These are phyloP conservation scores for Zaprionus ornatus DNA, from an alignment of 1,140 invertebrate genomes.

Conservation along the genomic window DNA sequence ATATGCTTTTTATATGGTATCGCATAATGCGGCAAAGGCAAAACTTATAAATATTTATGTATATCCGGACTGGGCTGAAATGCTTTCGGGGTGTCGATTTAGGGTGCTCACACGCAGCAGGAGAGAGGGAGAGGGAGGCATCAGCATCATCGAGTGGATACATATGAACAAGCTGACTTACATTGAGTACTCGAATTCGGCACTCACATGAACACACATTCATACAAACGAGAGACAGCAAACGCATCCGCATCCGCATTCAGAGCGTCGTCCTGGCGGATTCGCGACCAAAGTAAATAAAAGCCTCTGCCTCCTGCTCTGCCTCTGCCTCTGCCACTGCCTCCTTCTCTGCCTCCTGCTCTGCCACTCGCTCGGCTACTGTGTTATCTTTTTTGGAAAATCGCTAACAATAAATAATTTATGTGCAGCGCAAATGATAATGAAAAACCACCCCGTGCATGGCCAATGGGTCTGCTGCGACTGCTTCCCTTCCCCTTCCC, in stretches of 20 bases:
- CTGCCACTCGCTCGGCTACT: slow-evolving; percentile 24
- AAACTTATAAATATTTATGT: slow-evolving; percentile 79
- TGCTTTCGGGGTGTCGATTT: slow-evolving; percentile 51
- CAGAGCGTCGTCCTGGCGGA: slow-evolving; percentile 32
- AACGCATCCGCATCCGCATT: slow-evolving; percentile 1
- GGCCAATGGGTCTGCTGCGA: slow-evolving; percentile 55
- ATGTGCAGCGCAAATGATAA: slow-evolving; percentile 79
- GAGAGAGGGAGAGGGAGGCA: not conserved
- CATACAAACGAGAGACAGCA: not conserved
- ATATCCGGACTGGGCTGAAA: slow-evolving; percentile 56
- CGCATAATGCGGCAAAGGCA: slow-evolving; percentile 66
- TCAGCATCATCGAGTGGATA: slow-evolving; percentile 28
- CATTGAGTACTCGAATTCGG: slow-evolving; percentile 5
- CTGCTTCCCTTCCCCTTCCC: too few relatives aligned
- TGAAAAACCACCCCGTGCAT: slow-evolving; percentile 75
- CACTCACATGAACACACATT: slow-evolving; percentile 6
- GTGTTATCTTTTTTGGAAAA: slow-evolving; percentile 81
- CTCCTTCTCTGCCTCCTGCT: slow-evolving; percentile 5
- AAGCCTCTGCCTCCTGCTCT: slow-evolving; percentile 33
- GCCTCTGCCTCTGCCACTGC: not conserved
- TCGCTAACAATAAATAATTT: slow-evolving; percentile 81
- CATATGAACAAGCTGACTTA: slow-evolving; percentile 14
- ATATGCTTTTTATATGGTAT: slow-evolving; percentile 46
- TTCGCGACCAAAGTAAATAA: slow-evolving; percentile 74
- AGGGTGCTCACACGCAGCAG: slow-evolving; percentile 28